Base-by-base conservation (phyloP, 2,113 vertebrate genomes). In the Zapornia atra region DNA sequence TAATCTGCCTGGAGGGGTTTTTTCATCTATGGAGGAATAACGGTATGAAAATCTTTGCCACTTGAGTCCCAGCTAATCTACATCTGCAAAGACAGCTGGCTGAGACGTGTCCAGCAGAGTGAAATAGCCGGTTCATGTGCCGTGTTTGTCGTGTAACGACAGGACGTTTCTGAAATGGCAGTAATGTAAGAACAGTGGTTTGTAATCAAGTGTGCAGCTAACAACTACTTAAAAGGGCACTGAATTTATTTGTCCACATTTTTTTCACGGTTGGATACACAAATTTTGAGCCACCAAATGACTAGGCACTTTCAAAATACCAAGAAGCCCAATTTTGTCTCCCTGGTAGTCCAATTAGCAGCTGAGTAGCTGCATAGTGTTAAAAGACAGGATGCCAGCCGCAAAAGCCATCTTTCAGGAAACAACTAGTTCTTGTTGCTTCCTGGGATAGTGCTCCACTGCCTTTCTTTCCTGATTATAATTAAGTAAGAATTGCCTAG, bases 401-500 rank as follows among this genome's bases (percentile, higher is more conserved):
- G 15, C 59, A 88, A 59, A 86, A 88, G 22, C 54, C 61, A 65
- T 94, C 65, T 82, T 91, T 90, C 91, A 86, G 40, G 69, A 90
- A 86, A 71, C 26, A 88, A 63, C 75, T 86, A 57, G 60, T 56
- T 92, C 85, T 87, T 92, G 14, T 81, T 96, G 60, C 85, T 96
- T 95, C 76, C 72, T 90, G 68, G 84, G 75, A 91, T 82, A 95
- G 65, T 80, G 26, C 75, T 93, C 25, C n/a, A 24, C 63, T 96
- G 82, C 81, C 64, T 97, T 82, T 81, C 50, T 46, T 77, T 63
- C 50, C 40, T 31, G 61, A 60, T 88, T 94, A 96, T 94, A 94
- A 96, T 94, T 78, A 91, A 96, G 93, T 92, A 96, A 94, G 91
- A 95, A 97, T 91, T 54, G 60, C 86, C 88, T 88, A 54, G 88